These are phyloP conservation scores for Meloidogyne floridensis DNA, from an alignment of 1,140 invertebrate genomes.

Conservation along the genomic window DNA sequence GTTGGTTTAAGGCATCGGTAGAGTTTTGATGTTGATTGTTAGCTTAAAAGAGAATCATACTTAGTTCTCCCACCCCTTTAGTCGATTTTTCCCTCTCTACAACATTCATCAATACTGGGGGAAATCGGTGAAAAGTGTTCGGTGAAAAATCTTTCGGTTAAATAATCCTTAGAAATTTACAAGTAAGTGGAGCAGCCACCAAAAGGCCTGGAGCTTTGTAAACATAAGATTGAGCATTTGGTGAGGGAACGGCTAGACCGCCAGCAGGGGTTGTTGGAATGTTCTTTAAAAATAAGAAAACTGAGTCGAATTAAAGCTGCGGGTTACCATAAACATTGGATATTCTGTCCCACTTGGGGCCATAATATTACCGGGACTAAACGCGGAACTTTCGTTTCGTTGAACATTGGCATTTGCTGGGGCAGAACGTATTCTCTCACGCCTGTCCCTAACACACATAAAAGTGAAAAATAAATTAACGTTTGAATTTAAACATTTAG, in stretches of 20 bases:
- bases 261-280: constrained; percentile 59
- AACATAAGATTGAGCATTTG: constrained; percentile 47
- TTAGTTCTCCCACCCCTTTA: too few species aligned
- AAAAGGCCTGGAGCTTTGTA: constrained; percentile 48
- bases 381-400: neutral
- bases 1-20: neutral
- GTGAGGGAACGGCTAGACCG: constrained; percentile 45
- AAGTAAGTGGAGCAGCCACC: constrained; percentile 25
- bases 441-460: constrained; percentile 23
- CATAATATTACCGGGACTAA: constrained; percentile 25
- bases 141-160: too few species aligned
- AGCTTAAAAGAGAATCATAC: constrained; percentile 12
- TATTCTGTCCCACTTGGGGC: constrained; percentile 31
- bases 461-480: neutral
- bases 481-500: too few species aligned
- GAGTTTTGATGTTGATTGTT: neutral
- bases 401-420: constrained; percentile 15
- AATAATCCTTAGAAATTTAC: neutral
- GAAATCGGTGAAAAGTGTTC: too few species aligned
- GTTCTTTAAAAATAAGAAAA: constrained; percentile 35
- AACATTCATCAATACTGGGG: too few species aligned
- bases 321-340: constrained; percentile 38
- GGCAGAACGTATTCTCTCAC: constrained; percentile 26
- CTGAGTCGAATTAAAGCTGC: too few species aligned
- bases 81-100: too few species aligned